Evolutionary conservation across 2,797 vertebrate species (phyloP).

Genomic region (Galagoides demidoff): DNA sequence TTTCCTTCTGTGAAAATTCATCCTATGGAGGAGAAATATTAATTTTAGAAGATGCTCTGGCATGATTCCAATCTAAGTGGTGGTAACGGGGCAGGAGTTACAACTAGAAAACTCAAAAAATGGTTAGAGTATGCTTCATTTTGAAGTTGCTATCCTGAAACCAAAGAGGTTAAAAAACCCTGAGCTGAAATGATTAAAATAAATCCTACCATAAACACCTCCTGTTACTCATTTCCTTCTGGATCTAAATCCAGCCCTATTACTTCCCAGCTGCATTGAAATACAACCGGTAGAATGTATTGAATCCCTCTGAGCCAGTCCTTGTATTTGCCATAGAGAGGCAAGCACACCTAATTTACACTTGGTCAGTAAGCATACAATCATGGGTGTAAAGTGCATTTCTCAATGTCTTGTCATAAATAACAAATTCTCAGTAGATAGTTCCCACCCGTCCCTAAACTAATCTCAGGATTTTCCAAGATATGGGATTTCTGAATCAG

Average conservation of each 20-base stretch:
- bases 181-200: background rate
- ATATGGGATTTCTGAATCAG: background rate
- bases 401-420: background rate
- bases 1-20: background rate
- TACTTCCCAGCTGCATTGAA: background rate
- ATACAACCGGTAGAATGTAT: background rate
- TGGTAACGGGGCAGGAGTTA: background rate
- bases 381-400: background rate
- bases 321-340: background rate
- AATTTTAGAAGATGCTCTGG: background rate
- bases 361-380: background rate
- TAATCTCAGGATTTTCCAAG: conserved; percentile 1
- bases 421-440: background rate
- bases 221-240: conserved; percentile 15
- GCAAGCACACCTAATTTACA: background rate
- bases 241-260: background rate
- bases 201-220: background rate
- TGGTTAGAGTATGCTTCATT: background rate
- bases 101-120: background rate
- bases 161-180: background rate
- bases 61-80: background rate
- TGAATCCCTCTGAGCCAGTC: background rate
- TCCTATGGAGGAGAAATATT: background rate
- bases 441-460: background rate
- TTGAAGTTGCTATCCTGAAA: background rate